These are phyloP conservation scores for Taxidea taxus DNA, from an alignment of 2,113 vertebrate species.

Conservation along the genomic window DNA sequence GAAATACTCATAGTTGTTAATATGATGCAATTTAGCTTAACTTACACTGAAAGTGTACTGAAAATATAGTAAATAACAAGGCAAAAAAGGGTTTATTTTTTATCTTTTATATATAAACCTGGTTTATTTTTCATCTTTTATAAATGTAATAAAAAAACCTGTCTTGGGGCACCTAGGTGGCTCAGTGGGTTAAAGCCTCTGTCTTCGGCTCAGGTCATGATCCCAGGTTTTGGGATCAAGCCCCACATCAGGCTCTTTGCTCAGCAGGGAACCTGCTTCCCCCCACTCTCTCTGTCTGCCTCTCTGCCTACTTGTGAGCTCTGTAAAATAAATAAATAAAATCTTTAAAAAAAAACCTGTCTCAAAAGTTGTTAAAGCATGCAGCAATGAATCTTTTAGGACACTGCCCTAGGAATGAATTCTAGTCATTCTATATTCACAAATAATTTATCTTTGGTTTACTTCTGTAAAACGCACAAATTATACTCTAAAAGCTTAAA, in stretches of 20 bases:
- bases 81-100: conserved; percentile 77
- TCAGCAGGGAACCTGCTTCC: too few species aligned
- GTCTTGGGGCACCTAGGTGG: too few species aligned
- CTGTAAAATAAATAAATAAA: too few species aligned
- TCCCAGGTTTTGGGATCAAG: too few species aligned
- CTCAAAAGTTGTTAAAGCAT: conserved; percentile 79
- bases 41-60: conserved; percentile 77
- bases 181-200: too few species aligned
- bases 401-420: not conserved
- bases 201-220: too few species aligned
- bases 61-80: conserved; percentile 75
- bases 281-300: too few species aligned
- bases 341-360: too few species aligned
- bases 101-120: conserved; percentile 69
- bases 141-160: conserved; percentile 81
- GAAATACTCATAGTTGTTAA: conserved; percentile 79
- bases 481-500: conserved; percentile 81
- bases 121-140: conserved; percentile 80
- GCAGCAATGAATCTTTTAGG: conserved; percentile 10
- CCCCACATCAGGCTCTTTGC: too few species aligned
- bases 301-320: too few species aligned
- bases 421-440: conserved; percentile 44
- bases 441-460: conserved; percentile 83
- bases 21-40: conserved; percentile 81
- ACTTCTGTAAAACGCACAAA: conserved; percentile 80